phyloP scores from a whole-genome alignment of 2,888 invertebrate species.

The Catocala sponsa region DNA sequence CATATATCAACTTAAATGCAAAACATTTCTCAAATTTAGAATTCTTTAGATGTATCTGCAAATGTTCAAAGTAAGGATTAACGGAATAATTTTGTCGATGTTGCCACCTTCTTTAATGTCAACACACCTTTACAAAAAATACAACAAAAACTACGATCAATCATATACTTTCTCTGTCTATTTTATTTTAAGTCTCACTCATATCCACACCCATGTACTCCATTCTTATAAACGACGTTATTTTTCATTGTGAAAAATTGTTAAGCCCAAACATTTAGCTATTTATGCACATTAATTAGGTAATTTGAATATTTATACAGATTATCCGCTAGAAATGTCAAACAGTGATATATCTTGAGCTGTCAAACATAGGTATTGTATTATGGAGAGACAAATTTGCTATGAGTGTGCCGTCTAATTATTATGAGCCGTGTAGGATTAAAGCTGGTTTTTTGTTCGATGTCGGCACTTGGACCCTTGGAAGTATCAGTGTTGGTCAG shows the following conservation, averaged over 20 bases:
- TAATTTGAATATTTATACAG: constrained; percentile 54
- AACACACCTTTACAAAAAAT: constrained; percentile 34
- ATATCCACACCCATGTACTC: constrained; percentile 46
- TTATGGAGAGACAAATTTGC: constrained; percentile 41
- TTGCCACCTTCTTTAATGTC: constrained; percentile 38
- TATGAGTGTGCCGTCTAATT: constrained; percentile 39
- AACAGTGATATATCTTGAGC: constrained; percentile 43
- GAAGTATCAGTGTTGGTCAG: constrained; percentile 10
- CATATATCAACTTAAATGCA: too few relatives aligned
- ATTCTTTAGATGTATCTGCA: constrained; percentile 22
- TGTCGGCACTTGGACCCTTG: constrained; percentile 28
- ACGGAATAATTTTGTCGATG: constrained; percentile 28
- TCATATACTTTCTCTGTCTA: constrained; percentile 46
- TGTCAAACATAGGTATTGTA: constrained; percentile 39
- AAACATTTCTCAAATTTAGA: neutral
- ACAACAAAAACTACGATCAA: constrained; percentile 35
- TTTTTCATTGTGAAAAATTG: constrained; percentile 51
- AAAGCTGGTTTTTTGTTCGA: constrained; percentile 37
- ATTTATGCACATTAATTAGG: constrained; percentile 52
- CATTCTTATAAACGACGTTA: constrained; percentile 44
- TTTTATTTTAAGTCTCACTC: constrained; percentile 41
- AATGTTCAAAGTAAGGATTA: constrained; percentile 41
- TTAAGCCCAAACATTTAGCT: constrained; percentile 45
- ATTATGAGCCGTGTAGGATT: constrained; percentile 43
- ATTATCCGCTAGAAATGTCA: constrained; percentile 52